Conservation (phyloP, 2,113 vertebrate genomes). For the Axis porcinus region DNA sequence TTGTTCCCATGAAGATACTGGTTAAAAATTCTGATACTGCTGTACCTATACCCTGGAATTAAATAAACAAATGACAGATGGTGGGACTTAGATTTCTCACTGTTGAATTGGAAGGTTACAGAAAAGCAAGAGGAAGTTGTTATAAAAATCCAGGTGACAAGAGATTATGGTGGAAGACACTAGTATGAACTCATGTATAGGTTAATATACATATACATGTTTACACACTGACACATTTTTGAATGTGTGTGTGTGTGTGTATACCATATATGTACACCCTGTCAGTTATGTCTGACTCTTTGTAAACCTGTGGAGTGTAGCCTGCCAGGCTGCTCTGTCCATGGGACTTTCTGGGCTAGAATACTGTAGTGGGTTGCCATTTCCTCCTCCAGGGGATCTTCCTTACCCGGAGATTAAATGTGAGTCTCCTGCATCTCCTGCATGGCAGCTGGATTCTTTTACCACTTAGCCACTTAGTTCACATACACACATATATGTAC, state of each 20-base stretch:
- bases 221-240: background rate
- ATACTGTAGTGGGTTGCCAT: background rate
- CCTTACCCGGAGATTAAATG: background rate
- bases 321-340: fast-evolving
- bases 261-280: too few relatives aligned
- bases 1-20: background rate
- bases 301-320: background rate
- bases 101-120: background rate
- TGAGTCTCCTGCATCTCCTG: background rate
- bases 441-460: background rate
- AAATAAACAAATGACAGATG: background rate
- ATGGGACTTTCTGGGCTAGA: background rate
- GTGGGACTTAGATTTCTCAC: background rate
- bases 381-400: background rate
- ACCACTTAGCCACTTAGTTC: background rate
- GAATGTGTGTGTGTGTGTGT: background rate
- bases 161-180: background rate
- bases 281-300: background rate
- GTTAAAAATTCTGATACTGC: background rate
- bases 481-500: background rate
- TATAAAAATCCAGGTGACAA: background rate
- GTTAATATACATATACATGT: background rate
- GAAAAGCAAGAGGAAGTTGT: background rate
- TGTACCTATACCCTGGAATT: background rate
- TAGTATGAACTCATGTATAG: background rate